Base-by-base conservation (phyloP, 2,888 invertebrate species). In the Drosophila paranaensis region DNA sequence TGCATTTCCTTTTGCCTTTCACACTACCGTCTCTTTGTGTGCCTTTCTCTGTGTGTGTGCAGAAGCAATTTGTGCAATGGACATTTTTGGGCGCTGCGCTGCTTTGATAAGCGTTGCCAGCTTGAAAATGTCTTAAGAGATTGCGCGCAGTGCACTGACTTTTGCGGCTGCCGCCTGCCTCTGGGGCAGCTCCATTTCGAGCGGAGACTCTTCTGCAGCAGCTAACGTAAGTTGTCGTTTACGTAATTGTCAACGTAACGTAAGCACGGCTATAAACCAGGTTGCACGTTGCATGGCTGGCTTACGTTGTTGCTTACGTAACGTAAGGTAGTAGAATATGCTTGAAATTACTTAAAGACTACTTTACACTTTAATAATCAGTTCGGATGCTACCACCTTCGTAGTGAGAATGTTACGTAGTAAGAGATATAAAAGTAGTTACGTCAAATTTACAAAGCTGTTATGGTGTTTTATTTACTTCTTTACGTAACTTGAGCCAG, bases 81-180 rank as follows among this genome's bases (percentile, higher is more conserved):
- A 87, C 84, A 87, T 80, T 87, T 87, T 84, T 74, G 75, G 82
- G 77, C 77, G 68, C 77, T 78, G 76, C 60, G 73, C 46, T 68
- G 69, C 72, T 76, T 74, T 84, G 84, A 85, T 85, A 85, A 85
- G 84, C 88, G 74, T 65, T 77, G 80, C 84, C 82, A 84, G 85
- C 84, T 87, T 87, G 84, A 80, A 78, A 87, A 78, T 74, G 88
- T 87, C 88, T 85, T 85, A 78, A 80, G 77, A 84, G 84, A 84
- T 84, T 84, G 82, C 78, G 81, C 66, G 58, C 54, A 82, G 84
- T 85, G 84, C 84, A 87, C 68, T 85, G 85, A 85, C 84, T 87
- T 71, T 61, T 79, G 76, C 43, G 75, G 78, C 74, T 63, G 58
- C 73, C 74, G 72, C 62, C 48, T 60, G 74, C 69, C 46, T 40